These are phyloP conservation scores for Pteruthius melanotis DNA, from an alignment of 2,113 vertebrate species.

Conservation along the genomic window DNA sequence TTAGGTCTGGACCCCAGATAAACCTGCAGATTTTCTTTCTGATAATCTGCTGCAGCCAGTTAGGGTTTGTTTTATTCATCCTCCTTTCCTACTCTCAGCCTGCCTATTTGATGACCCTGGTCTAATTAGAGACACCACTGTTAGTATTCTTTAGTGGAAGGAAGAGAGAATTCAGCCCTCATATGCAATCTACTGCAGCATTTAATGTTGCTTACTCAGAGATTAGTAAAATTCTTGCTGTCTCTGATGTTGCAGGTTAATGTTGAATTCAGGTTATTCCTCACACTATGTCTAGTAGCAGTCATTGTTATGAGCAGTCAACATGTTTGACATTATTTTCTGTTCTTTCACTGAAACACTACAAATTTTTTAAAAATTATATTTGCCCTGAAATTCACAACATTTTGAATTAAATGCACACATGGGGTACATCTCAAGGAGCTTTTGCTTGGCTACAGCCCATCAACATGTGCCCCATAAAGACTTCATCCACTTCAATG, in stretches of 20 bases:
- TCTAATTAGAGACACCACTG: not conserved
- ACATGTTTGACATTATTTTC: not conserved
- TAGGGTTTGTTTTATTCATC: not conserved
- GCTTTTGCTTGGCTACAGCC: not conserved
- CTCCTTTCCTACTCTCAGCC: not conserved
- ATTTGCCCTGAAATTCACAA: not conserved
- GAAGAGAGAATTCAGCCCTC: not conserved
- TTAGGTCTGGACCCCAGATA: accelerated
- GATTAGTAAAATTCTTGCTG: not conserved
- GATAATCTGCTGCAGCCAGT: not conserved
- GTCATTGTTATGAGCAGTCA: not conserved
- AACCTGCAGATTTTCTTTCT: not conserved
- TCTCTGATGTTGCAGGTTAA: not conserved
- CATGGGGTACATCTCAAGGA: not conserved
- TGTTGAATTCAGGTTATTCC: not conserved
- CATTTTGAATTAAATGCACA: not conserved
- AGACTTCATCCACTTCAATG: not conserved
- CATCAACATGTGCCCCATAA: not conserved
- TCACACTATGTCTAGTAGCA: not conserved
- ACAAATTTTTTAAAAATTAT: not conserved
- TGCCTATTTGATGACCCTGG: not conserved
- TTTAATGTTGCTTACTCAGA: not conserved
- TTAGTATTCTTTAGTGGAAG: not conserved
- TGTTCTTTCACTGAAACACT: not conserved
- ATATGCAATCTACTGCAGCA: not conserved